Evolutionary conservation across 2,888 invertebrate genomes (phyloP).

Genomic region (Eurois occulta): DNA sequence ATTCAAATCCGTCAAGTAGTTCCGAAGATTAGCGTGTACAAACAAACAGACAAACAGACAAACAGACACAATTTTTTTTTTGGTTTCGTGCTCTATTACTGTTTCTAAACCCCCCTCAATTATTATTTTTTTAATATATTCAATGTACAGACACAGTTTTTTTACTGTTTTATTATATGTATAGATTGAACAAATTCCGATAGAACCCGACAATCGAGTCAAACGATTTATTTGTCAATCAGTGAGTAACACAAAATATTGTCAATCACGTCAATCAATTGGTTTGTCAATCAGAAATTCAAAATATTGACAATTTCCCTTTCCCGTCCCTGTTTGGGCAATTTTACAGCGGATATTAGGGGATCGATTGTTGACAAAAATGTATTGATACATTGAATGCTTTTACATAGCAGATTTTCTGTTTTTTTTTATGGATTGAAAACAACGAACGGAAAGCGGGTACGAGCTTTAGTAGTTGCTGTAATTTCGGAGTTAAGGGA

Average conservation of each 20-base stretch:
- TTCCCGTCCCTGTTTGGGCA: constrained; percentile 68
- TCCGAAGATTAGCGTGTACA: too few relatives aligned
- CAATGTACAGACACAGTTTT: too few relatives aligned
- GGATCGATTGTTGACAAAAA: constrained; percentile 73
- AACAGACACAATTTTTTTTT: too few relatives aligned
- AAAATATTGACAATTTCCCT: constrained; percentile 79
- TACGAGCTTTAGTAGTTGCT: too few relatives aligned
- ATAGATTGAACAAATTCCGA: constrained; percentile 29
- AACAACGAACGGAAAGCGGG: background rate
- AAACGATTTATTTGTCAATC: constrained; percentile 48
- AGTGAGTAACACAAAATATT: constrained; percentile 59
- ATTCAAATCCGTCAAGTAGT: too few relatives aligned
- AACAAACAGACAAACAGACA: too few relatives aligned
- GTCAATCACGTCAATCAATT: constrained; percentile 74
- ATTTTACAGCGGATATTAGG: constrained; percentile 76
- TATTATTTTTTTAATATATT: too few relatives aligned
- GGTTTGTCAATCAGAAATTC: constrained; percentile 69
- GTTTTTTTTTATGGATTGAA: background rate
- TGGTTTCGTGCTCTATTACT: too few relatives aligned
- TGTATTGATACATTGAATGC: constrained; percentile 57
- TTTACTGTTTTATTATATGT: too few relatives aligned
- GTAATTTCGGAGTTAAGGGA: too few relatives aligned
- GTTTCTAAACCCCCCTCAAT: too few relatives aligned
- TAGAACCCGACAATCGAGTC: constrained; percentile 32
- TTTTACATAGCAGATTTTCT: constrained; percentile 19